A percentile compares a stretch with the other conserved stretches of the same genome.
These are phyloP conservation scores for Eira barbara DNA, from an alignment of 2,113 vertebrate species.

Conservation along the genomic window DNA sequence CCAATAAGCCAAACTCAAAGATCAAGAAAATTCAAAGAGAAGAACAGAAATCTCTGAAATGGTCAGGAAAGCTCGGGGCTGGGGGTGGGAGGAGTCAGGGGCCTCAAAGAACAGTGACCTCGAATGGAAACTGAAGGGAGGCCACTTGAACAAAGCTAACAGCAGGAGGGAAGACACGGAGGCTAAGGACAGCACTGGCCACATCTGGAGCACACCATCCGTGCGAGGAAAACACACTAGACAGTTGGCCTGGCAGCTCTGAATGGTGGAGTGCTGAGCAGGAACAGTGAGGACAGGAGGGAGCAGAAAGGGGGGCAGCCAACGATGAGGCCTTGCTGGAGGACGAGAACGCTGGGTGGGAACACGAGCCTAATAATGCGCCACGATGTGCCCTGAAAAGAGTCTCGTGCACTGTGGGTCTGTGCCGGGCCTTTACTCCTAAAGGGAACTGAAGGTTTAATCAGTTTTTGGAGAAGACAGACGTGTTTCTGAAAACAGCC, in stretches of 20 bases:
- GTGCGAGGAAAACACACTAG: neutral
- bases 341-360: fast-evolving
- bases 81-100: neutral
- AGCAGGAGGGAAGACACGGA: neutral
- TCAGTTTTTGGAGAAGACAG: neutral
- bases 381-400: fast-evolving
- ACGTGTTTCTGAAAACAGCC: neutral
- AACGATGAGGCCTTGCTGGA: fast-evolving
- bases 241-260: neutral
- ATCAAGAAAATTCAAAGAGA: neutral
- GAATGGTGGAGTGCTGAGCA: fast-evolving
- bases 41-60: neutral
- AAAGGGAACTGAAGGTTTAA: neutral
- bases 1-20: neutral
- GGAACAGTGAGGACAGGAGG: neutral
- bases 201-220: neutral
- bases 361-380: fast-evolving
- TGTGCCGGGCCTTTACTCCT: neutral
- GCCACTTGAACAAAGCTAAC: too few species aligned
- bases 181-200: neutral
- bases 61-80: neutral
- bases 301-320: fast-evolving
- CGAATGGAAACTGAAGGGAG: neutral
- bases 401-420: fast-evolving
- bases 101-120: neutral